Percentiles rank a stretch among this genome's conserved stretches.
These are phyloP conservation scores for Hypomesus transpacificus DNA, from an alignment of 2,113 vertebrate genomes.

Conservation along the genomic window DNA sequence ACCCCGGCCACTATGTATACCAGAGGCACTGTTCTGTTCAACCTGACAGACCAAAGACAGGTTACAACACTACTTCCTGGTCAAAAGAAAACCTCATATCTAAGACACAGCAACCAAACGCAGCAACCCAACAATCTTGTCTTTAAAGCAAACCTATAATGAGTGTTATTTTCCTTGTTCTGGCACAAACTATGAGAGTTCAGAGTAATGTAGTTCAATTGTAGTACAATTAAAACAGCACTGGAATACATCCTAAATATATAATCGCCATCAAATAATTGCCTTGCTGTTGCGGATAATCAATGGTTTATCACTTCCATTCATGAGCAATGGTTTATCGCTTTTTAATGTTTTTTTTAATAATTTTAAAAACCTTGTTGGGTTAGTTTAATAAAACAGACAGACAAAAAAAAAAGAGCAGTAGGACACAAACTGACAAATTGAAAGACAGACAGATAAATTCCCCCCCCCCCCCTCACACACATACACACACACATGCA, in stretches of 20 bases:
- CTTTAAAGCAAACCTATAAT: not conserved
- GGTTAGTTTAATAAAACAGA: too few relatives aligned
- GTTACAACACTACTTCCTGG: not conserved
- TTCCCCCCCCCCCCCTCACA: not conserved
- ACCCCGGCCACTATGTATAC: not conserved
- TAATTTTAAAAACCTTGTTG: too few relatives aligned
- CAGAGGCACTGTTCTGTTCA: constrained; percentile 1
- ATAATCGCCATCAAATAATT: not conserved
- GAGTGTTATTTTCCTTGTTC: not conserved
- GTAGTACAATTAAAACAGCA: not conserved
- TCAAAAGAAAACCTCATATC: too few relatives aligned
- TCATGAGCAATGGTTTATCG: too few relatives aligned
- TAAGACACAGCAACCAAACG: not conserved
- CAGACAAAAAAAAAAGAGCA: too few relatives aligned
- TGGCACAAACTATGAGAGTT: not conserved
- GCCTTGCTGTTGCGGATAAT: not conserved
- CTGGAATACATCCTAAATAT: not conserved
- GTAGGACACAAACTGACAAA: too few relatives aligned
- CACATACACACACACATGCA: not conserved
- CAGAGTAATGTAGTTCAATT: not conserved
- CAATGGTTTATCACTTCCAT: too few relatives aligned
- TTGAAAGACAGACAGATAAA: too few relatives aligned
- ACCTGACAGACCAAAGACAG: not conserved
- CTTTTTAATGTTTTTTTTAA: too few relatives aligned
- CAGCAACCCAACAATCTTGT: not conserved